These are phyloP conservation scores for Bombus confusus DNA, from an alignment of 1,140 invertebrate species.

Conservation along the genomic window DNA sequence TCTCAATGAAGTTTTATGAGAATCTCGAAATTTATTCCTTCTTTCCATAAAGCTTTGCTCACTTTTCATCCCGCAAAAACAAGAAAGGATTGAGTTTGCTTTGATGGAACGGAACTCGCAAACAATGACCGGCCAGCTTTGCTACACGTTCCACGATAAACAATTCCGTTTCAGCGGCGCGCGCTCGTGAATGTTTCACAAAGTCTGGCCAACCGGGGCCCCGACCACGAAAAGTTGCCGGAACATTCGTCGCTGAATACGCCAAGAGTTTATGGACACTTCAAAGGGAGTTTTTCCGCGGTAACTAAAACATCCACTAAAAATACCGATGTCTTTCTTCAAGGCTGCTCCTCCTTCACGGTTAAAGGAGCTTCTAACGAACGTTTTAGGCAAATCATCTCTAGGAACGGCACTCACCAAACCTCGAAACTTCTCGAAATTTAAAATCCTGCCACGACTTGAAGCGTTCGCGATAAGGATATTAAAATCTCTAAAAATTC, in stretches of 20 bases:
- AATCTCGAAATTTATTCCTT: background rate
- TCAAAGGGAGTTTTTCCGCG: constrained; percentile 11
- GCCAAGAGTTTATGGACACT: background rate
- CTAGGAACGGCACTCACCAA: background rate
- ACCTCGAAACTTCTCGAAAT: background rate
- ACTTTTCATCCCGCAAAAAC: background rate
- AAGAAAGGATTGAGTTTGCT: constrained; percentile 1
- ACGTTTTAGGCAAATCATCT: background rate
- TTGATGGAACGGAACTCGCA: background rate
- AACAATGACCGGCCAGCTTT: constrained; percentile 18
- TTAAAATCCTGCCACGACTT: background rate
- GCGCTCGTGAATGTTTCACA: constrained; percentile 15
- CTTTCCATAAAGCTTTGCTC: background rate
- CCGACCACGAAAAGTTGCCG: constrained; percentile 9
- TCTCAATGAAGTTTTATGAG: background rate
- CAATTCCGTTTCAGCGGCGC: constrained; percentile 63
- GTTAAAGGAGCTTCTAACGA: background rate
- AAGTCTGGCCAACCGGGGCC: no score
- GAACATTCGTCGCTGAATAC: constrained; percentile 25
- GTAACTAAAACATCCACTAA: background rate
- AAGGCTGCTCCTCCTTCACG: no score
- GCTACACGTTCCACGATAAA: constrained; percentile 57
- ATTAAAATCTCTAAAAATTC: no score
- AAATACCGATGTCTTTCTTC: background rate
- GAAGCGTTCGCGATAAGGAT: no score